Conservation (phyloP, 92 coral and sea anemone genomes). For the Isaurus tuberculatus region DNA sequence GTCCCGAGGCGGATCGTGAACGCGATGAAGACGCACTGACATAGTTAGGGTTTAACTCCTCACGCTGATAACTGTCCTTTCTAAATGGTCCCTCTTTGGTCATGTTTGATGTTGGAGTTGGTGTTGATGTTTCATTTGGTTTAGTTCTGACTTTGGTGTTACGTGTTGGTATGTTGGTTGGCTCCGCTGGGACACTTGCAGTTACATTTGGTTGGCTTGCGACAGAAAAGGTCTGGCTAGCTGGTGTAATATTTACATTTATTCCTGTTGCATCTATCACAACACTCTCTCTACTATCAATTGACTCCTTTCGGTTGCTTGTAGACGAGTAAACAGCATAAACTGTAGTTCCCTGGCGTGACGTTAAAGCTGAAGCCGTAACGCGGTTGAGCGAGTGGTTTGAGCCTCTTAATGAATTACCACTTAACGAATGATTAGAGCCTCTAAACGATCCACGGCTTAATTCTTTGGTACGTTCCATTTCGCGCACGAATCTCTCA, state of each 20-base stretch:
- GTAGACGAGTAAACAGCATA: slow-evolving; percentile 40
- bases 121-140: not conserved
- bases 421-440: slow-evolving; percentile 1
- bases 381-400: slow-evolving; percentile 33
- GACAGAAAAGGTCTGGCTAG: not conserved
- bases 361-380: slow-evolving; percentile 10
- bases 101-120: not conserved
- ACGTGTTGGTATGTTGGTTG: slow-evolving; percentile 1
- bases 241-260: slow-evolving; percentile 63
- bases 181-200: not conserved
- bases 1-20: slow-evolving; percentile 33
- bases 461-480: slow-evolving; percentile 42
- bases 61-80: slow-evolving; percentile 12
- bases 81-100: not conserved
- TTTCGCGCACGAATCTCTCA: slow-evolving; percentile 42
- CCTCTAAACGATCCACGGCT: slow-evolving; percentile 44
- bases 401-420: slow-evolving; percentile 30
- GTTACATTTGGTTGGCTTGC: not conserved
- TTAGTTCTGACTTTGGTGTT: not conserved
- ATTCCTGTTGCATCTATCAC: slow-evolving; percentile 65
- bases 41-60: slow-evolving; percentile 5
- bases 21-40: slow-evolving; percentile 10
- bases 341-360: slow-evolving; percentile 17
- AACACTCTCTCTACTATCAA: slow-evolving; percentile 22
- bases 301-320: not conserved